Base-by-base conservation (phyloP, 2,888 invertebrate genomes). In the Notodonta dromedarius region DNA sequence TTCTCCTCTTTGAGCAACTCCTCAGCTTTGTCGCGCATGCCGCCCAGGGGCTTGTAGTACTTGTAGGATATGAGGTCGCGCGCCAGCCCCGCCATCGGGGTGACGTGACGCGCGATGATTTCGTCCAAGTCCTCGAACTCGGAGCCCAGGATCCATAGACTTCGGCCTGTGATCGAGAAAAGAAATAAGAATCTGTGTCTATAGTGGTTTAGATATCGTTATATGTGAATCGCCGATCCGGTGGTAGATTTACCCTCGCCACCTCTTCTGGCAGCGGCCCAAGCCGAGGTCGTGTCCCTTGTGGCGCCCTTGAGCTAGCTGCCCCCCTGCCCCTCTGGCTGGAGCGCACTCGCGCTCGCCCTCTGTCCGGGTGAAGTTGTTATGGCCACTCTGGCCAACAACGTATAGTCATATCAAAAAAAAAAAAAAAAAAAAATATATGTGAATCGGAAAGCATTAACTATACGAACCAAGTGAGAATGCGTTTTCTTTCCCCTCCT, bases 81-180 rank as follows among this genome's bases (percentile, higher is more conserved):
- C 0, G 98, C 98, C 81, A 96, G 97, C 0, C 97, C 95, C 0
- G 99, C 99, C 99, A 99, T 99, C 0, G 99, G 99, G 65, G 98
- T 98, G 6, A 99, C 96, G 89, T 98, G 96, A 12, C 99, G 95
- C 0, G 99, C 99, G 60, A 99, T 98, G 65, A 99, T 99, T 96
- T 99, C 99, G 88, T 99, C 99, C 44, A 99, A 93, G 90, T 99
- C 99, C 92, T 99, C 99, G 88, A 98, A 99, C 82, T 99, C 98
- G 79, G 99, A 98, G 65, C 95, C 96, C 46, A 96, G 96, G 76
- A 99, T 99, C 96, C 96, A 97, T 12, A 99, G 94, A 83, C 94
- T 95, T 73, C 94, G 92, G 78, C 94, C 94, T 94, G 76, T 5
- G 51, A 58, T 32, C 57, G 57, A 58, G 58, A 1, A 54, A 50